Conservation (phyloP, 2,113 vertebrate species). For the Gadus chalcogrammus region DNA sequence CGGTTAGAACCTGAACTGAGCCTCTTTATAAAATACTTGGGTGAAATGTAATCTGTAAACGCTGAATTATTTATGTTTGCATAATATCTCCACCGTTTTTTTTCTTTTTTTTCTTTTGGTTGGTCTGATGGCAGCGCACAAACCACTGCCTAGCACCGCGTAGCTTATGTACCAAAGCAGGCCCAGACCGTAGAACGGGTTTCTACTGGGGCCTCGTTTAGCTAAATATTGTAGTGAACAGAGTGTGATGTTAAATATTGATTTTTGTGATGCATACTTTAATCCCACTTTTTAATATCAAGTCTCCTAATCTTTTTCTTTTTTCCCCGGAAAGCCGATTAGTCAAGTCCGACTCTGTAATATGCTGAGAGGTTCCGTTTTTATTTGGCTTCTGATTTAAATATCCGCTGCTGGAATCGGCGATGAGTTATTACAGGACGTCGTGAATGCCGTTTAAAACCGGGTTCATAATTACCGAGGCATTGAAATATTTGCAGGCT, state of each 20-base stretch:
- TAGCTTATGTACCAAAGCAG: slow-evolving; percentile 1
- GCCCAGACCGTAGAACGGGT: neutral
- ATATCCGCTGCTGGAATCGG: no score
- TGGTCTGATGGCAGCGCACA: neutral
- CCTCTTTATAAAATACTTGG: slow-evolving; percentile 15
- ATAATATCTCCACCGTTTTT: slow-evolving; percentile 49
- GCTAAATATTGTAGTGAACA: slow-evolving; percentile 1
- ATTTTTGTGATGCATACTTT: slow-evolving; percentile 10
- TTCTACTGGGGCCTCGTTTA: slow-evolving; percentile 6
- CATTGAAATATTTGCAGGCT: no score
- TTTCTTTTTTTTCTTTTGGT: neutral
- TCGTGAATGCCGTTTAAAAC: no score
- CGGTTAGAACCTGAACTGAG: slow-evolving; percentile 37
- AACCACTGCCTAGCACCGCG: slow-evolving; percentile 21
- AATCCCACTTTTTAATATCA: slow-evolving; percentile 8
- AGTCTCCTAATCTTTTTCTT: neutral
- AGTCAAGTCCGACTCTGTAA: no score
- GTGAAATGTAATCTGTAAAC: slow-evolving; percentile 46
- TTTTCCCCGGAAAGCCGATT: neutral
- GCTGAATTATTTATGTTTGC: slow-evolving; percentile 51
- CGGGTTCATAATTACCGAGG: no score
- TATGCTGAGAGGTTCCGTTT: no score
- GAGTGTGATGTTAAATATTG: slow-evolving; percentile 13
- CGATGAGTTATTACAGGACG: no score
- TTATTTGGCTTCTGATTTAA: no score